Percentiles rank a stretch among this genome's conserved stretches.
These are phyloP conservation scores for Ceratosolen solmsi DNA, from an alignment of 1,140 invertebrate genomes.

Conservation along the genomic window DNA sequence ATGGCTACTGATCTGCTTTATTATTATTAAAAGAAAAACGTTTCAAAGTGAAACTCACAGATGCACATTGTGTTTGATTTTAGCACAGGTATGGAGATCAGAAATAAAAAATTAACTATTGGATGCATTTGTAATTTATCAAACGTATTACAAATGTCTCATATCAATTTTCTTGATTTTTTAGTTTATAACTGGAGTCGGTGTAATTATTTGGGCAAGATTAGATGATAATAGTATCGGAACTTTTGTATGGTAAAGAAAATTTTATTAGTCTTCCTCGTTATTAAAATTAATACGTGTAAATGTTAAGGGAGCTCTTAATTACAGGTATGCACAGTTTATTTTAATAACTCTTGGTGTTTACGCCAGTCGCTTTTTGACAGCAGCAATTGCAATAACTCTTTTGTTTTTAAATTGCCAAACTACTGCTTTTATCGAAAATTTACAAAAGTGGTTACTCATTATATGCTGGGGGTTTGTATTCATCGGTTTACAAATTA, in stretches of 20 bases:
- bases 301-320: constrained; percentile 3
- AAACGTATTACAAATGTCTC: neutral
- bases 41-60: constrained; percentile 87
- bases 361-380: constrained; percentile 87
- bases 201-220: constrained; percentile 70
- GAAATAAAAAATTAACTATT: neutral
- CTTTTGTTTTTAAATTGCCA: constrained; percentile 87
- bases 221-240: constrained; percentile 55
- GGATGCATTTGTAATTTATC: constrained; percentile 23
- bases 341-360: constrained; percentile 82
- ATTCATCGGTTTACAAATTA: constrained; percentile 9
- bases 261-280: neutral
- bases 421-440: constrained; percentile 85
- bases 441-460: constrained; percentile 81
- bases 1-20: constrained; percentile 86
- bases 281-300: neutral
- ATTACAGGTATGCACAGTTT: constrained; percentile 80
- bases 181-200: constrained; percentile 60
- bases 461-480: constrained; percentile 85
- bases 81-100: constrained; percentile 81
- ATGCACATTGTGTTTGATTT: constrained; percentile 83
- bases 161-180: constrained; percentile 32
- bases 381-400: constrained; percentile 84
- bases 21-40: constrained; percentile 79
- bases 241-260: constrained; percentile 64